Conservation (phyloP, 2,888 invertebrate species). For the Epirrhoe tristata region DNA sequence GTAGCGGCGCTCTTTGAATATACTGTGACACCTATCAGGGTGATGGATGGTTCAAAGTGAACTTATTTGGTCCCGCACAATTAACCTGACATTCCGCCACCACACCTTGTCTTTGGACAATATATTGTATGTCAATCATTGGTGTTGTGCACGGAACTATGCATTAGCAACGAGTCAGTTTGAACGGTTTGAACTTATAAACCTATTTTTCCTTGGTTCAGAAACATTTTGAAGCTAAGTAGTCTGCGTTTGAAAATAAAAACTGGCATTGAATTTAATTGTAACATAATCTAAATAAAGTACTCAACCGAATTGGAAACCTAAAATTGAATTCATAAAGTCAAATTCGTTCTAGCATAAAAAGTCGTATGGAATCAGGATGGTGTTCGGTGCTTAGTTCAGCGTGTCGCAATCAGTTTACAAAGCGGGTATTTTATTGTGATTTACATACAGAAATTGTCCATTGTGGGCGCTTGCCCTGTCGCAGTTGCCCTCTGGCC, state of each 20-base stretch:
- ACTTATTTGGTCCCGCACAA: constrained; percentile 72
- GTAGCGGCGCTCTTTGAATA: constrained; percentile 69
- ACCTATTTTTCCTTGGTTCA: not conserved
- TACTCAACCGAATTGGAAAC: constrained; percentile 10
- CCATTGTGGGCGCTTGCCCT: constrained; percentile 75
- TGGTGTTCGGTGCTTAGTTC: constrained; percentile 73
- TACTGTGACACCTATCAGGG: constrained; percentile 61
- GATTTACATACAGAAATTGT: constrained; percentile 80
- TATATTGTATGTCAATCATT: constrained; percentile 79
- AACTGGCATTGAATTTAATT: not conserved
- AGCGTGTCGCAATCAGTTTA: constrained; percentile 80
- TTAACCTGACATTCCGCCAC: constrained; percentile 71
- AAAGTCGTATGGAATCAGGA: constrained; percentile 58
- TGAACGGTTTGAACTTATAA: constrained; percentile 35
- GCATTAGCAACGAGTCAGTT: constrained; percentile 54
- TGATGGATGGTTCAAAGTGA: constrained; percentile 72
- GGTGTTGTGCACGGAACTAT: constrained; percentile 65
- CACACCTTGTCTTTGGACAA: constrained; percentile 76
- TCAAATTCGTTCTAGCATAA: constrained; percentile 51
- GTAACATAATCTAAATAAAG: not conserved
- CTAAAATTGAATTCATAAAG: constrained; percentile 44
- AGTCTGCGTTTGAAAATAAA: not conserved
- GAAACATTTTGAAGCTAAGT: too few relatives aligned
- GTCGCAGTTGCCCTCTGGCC: constrained; percentile 79
- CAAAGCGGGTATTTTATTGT: constrained; percentile 83